These are phyloP conservation scores for Deilephila elpenor DNA, from an alignment of 2,888 invertebrate species.

Conservation along the genomic window DNA sequence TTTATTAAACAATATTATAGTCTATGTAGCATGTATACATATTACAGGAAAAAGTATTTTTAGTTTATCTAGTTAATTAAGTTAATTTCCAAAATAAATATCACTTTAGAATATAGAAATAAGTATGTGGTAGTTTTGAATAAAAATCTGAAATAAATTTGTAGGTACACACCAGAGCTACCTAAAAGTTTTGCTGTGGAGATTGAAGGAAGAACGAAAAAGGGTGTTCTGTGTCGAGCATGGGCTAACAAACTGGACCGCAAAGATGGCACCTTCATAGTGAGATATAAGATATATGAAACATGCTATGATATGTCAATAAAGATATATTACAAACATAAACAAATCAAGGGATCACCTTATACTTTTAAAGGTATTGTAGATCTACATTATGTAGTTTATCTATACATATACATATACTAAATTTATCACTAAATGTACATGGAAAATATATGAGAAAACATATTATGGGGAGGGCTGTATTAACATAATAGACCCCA, in stretches of 20 bases:
- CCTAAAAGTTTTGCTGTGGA: constrained; percentile 78
- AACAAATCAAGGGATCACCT: constrained; percentile 87
- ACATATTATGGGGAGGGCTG: too few species aligned
- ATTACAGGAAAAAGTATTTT: too few species aligned
- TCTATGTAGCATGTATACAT: too few species aligned
- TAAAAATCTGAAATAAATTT: constrained; percentile 40
- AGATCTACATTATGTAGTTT: background rate
- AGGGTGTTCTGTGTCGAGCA: constrained; percentile 86
- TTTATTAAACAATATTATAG: too few species aligned
- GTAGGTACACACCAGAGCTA: constrained; percentile 84
- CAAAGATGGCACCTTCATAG: constrained; percentile 92
- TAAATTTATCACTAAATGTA: too few species aligned
- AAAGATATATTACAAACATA: constrained; percentile 86
- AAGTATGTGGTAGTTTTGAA: background rate
- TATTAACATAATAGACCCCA: too few species aligned
- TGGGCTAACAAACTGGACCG: constrained; percentile 91
- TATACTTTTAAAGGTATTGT: constrained; percentile 85
- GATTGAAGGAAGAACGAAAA: constrained; percentile 83
- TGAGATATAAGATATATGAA: constrained; percentile 92
- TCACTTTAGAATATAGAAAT: too few species aligned
- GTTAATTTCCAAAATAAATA: too few species aligned
- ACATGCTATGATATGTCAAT: constrained; percentile 90
- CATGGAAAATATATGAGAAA: background rate
- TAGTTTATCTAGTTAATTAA: too few species aligned
- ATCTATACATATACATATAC: too few species aligned